Conservation (phyloP, 1,140 invertebrate genomes). For the Papilio dardanus region DNA sequence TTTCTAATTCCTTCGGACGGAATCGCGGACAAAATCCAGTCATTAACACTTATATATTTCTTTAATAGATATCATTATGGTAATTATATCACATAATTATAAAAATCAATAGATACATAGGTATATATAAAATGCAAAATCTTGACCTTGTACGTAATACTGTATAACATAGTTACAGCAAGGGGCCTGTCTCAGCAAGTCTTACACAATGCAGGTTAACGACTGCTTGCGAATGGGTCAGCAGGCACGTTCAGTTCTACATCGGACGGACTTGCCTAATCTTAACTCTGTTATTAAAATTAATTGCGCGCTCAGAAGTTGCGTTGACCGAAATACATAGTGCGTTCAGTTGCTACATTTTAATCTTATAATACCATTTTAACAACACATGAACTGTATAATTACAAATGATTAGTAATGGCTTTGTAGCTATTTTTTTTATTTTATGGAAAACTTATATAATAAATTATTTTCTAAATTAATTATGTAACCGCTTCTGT, state of each 20-base stretch:
- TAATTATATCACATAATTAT: conserved; percentile 16
- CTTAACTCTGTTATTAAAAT: conserved; percentile 51
- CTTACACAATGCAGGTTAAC: conserved; percentile 62
- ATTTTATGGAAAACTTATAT: no score
- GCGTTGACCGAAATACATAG: conserved; percentile 5
- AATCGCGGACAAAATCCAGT: no score
- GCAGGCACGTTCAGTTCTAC: conserved; percentile 49
- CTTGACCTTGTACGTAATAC: conserved; percentile 52
- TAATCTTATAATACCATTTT: conserved; percentile 7
- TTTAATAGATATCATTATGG: background rate
- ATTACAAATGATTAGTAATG: background rate
- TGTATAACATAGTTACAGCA: conserved; percentile 53
- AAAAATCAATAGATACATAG: background rate
- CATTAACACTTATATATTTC: background rate
- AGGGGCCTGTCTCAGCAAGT: conserved; percentile 41
- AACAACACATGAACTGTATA: background rate
- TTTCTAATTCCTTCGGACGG: no score
- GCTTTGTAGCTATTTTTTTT: no score
- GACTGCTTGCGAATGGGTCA: conserved; percentile 65
- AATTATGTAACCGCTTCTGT: no score
- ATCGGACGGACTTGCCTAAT: conserved; percentile 50
- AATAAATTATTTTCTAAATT: no score
- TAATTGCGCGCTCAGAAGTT: conserved; percentile 43
- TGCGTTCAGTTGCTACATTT: conserved; percentile 22
- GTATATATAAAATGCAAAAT: conserved; percentile 36